Evolutionary conservation across 2,888 invertebrate genomes (phyloP).

Genomic region (Leptopilina drosophilae): DNA sequence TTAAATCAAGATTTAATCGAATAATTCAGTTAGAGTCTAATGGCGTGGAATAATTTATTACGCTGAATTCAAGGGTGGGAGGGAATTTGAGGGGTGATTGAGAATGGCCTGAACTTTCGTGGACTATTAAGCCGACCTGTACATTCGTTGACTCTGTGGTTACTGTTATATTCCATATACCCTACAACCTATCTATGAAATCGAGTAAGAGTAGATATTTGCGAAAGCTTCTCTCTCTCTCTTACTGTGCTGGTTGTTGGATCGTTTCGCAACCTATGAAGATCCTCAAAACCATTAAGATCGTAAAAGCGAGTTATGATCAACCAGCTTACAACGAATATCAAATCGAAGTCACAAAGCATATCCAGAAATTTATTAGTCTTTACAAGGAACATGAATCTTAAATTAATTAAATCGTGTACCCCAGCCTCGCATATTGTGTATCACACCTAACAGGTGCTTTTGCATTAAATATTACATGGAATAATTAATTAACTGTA

Average conservation of each 20-base stretch:
- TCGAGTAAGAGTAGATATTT: constrained; percentile 33
- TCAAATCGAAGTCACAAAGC: constrained; percentile 11
- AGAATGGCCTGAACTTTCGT: constrained; percentile 49
- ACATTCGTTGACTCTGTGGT: constrained; percentile 34
- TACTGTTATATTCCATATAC: constrained; percentile 1
- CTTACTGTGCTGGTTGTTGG: constrained; percentile 10
- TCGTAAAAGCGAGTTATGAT: constrained; percentile 26
- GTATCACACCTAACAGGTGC: no score
- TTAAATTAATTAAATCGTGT: not conserved
- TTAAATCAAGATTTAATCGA: constrained; percentile 69
- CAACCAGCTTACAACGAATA: not conserved
- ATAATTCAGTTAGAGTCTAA: constrained; percentile 64
- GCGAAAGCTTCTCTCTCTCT: constrained; percentile 4
- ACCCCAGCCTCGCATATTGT: no score
- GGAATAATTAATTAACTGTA: no score
- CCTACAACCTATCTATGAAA: constrained; percentile 12
- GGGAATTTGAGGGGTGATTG: constrained; percentile 3
- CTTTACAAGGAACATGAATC: not conserved
- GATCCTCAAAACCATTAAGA: constrained; percentile 15
- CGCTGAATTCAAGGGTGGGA: constrained; percentile 35
- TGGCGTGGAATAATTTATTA: constrained; percentile 65
- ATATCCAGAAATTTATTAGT: not conserved
- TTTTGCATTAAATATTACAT: no score
- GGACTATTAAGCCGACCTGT: constrained; percentile 60
- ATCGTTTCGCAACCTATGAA: not conserved